Base-by-base conservation (phyloP, 2,888 invertebrate species). In the Lithophane leautieri region DNA sequence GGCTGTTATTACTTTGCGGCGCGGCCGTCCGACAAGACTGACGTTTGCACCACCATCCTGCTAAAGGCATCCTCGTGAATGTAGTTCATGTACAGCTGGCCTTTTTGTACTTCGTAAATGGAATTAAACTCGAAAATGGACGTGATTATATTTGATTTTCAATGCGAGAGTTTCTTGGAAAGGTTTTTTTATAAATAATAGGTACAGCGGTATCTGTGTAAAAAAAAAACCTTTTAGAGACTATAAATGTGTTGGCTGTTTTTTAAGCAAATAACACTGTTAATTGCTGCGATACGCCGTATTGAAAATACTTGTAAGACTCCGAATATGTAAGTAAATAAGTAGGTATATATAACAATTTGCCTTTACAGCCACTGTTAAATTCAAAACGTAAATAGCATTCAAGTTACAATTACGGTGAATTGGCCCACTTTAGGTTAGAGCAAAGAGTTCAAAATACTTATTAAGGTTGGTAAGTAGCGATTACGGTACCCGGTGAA, bases 1-100 rank as follows among this genome's bases (percentile, higher is more conserved):
- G 87, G 84, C 89, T 89, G 90, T 91, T 92, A 92, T 91, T 92
- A 91, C 91, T 92, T 91, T 90, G 89, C 89, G 88, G 89, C 86
- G 88, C 84, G 89, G 82, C 71, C 71, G 76, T 73, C 83, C 80
- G 76, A 90, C 88, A 88, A 87, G 87, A 89, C 91, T 92, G 92
- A 90, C 92, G 89, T 90, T 90, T 92, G 91, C 91, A 88, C 90
- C 77, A 88, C 91, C 89, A 90, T 90, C 89, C 88, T 79, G 80
- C 87, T 88, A 88, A 89, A 88, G 88, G 86, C 86, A 83, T 83
- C 79, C 85, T 76, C 83, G 74, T 84, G 73, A 86, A 86, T 78
- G 72, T 79, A 80, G 76, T 86, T 82, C 84, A 76, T 70, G 73
- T 78, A 77, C 60, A 40, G 74, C 81, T 79, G 73, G 79, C 82